Conservation (phyloP, 2,113 vertebrate genomes). For the Asarcornis scutulata region DNA sequence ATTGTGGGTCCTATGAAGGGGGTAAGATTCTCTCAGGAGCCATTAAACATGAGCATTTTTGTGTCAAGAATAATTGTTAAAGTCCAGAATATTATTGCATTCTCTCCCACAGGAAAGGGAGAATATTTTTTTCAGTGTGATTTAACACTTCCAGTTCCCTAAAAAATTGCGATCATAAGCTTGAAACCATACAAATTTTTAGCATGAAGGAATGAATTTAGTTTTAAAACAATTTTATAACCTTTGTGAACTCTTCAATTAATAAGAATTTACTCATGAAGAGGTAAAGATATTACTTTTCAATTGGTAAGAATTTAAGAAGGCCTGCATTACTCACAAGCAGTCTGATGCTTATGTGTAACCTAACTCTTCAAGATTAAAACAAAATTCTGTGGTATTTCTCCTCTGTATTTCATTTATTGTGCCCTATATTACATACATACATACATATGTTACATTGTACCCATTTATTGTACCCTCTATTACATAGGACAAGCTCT, state of each 20-base stretch:
- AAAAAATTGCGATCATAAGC: neutral
- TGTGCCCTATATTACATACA: neutral
- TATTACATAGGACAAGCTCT: neutral
- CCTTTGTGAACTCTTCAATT: neutral
- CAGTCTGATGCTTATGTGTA: neutral
- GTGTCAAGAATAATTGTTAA: neutral
- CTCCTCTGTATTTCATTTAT: neutral
- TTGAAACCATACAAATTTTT: neutral
- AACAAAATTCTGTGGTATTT: neutral
- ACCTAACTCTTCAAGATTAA: neutral
- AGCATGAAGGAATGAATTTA: neutral
- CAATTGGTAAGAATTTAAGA: neutral
- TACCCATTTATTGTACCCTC: no score
- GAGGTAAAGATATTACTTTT: neutral
- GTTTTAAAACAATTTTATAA: neutral
- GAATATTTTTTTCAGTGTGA: neutral
- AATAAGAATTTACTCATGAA: neutral
- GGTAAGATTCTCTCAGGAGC: neutral
- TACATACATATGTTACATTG: no score
- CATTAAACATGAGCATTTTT: constrained; percentile 5
- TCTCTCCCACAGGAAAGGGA: neutral
- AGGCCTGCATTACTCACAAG: neutral
- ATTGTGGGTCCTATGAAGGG: neutral
- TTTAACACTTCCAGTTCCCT: neutral
- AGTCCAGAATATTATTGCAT: neutral